phyloP scores from a whole-genome alignment of 1,140 invertebrate genomes.

The Harpegnathos saltator region DNA sequence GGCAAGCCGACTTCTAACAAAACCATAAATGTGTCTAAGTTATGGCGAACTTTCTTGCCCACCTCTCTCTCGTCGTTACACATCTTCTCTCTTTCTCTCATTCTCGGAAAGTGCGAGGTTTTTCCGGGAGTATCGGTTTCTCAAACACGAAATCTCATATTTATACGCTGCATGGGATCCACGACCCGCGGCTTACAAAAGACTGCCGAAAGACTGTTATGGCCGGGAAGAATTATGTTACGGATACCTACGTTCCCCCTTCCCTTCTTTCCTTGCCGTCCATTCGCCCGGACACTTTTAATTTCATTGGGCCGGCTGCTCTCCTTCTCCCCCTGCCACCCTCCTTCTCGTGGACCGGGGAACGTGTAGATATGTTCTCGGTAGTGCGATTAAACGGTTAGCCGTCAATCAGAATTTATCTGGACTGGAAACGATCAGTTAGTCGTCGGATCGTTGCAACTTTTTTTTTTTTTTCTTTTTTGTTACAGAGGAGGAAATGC shows the following conservation, averaged over 20 bases:
- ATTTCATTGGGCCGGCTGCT: conserved; percentile 26
- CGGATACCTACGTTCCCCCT: neutral
- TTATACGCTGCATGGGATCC: conserved; percentile 28
- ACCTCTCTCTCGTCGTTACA: no score
- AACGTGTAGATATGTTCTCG: conserved; percentile 20
- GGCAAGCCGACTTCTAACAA: conserved; percentile 66
- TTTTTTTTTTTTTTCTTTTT: no score
- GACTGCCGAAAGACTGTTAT: conserved; percentile 65
- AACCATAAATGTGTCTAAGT: conserved; percentile 74
- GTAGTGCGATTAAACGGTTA: conserved; percentile 45
- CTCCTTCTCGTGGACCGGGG: no score
- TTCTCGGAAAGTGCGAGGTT: conserved; percentile 34
- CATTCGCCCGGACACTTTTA: conserved; percentile 35
- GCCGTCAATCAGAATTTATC: conserved; percentile 45
- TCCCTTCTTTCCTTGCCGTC: no score
- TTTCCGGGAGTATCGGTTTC: conserved; percentile 47
- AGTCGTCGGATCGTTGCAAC: neutral
- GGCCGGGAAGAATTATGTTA: conserved; percentile 54
- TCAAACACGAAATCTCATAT: conserved; percentile 55
- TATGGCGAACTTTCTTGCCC: conserved; percentile 51
- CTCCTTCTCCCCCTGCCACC: no score
- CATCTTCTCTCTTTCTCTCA: no score
- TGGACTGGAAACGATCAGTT: neutral
- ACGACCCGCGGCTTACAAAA: conserved; percentile 47
- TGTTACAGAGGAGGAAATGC: no score